Evolutionary conservation across 92 coral and sea anemone species (phyloP).

Genomic region (Epizoanthus illoricatus): DNA sequence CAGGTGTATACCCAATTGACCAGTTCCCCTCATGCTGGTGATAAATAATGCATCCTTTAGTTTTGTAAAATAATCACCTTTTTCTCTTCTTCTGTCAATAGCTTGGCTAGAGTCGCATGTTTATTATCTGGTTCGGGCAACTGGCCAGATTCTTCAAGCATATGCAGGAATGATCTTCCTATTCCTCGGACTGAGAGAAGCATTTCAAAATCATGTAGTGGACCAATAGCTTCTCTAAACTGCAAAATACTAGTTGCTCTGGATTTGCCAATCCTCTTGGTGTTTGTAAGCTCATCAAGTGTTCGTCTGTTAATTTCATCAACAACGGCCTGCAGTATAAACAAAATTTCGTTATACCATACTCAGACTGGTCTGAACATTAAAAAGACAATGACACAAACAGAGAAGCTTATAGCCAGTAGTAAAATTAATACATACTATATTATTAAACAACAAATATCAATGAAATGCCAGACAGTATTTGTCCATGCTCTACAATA

Average conservation of each 20-base stretch:
- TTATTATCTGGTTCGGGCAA: conserved; percentile 63
- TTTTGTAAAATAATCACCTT: conserved; percentile 48
- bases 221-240: conserved; percentile 70
- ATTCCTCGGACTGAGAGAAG: conserved; percentile 79
- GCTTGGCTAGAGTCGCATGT: conserved; percentile 59
- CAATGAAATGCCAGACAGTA: too few species aligned
- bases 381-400: neutral
- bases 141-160: conserved; percentile 74
- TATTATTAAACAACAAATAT: too few species aligned
- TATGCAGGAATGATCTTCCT: conserved; percentile 81
- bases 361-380: neutral
- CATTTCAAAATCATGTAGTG: conserved; percentile 58
- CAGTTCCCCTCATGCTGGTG: too few species aligned
- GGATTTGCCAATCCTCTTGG: conserved; percentile 81
- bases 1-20: too few species aligned
- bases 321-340: conserved; percentile 61
- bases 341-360: neutral
- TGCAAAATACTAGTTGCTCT: conserved; percentile 76
- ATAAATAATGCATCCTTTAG: neutral
- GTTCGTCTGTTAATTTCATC: conserved; percentile 77
- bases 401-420: too few species aligned
- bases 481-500: too few species aligned
- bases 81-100: conserved; percentile 64
- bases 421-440: too few species aligned
- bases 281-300: conserved; percentile 75